Conservation (phyloP, 2,113 vertebrate species). For the Speoplatyrhinus poulsoni region DNA sequence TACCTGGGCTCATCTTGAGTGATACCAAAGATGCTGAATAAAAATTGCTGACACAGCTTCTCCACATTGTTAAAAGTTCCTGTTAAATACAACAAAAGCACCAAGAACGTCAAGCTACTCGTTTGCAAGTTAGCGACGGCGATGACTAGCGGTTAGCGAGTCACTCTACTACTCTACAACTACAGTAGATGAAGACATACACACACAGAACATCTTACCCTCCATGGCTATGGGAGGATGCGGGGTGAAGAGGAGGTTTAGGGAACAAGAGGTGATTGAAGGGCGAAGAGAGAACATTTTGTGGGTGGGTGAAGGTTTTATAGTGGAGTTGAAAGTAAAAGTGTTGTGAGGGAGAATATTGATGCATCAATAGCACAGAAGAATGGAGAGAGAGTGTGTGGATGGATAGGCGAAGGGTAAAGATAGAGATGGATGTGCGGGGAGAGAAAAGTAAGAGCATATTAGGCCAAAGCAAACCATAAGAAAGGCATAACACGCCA, state of each 20-base stretch:
- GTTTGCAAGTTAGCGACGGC: not conserved
- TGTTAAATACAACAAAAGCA: slow-evolving; percentile 36
- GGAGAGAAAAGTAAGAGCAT: slow-evolving; percentile 46
- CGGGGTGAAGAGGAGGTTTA: not conserved
- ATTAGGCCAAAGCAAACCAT: slow-evolving; percentile 57
- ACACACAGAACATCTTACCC: slow-evolving; percentile 66
- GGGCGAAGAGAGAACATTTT: not conserved
- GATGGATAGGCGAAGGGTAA: not conserved
- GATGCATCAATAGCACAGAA: slow-evolving; percentile 1
- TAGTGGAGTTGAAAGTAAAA: not conserved
- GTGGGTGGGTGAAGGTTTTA: slow-evolving; percentile 5
- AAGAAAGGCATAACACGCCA: slow-evolving; percentile 13
- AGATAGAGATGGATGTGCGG: slow-evolving; percentile 4
- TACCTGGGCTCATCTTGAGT: no score
- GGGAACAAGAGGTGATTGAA: not conserved
- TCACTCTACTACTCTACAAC: slow-evolving; percentile 21
- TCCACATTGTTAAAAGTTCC: not conserved
- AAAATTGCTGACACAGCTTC: not conserved
- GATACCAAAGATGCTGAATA: not conserved
- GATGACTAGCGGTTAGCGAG: slow-evolving; percentile 25
- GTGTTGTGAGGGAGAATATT: not conserved
- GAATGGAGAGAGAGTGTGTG: not conserved
- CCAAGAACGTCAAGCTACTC: not conserved
- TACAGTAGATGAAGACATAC: slow-evolving; percentile 25
- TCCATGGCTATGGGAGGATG: slow-evolving; percentile 62